Base-by-base conservation (phyloP, 92 coral and sea anemone species). In the Zoanthus solanderi region DNA sequence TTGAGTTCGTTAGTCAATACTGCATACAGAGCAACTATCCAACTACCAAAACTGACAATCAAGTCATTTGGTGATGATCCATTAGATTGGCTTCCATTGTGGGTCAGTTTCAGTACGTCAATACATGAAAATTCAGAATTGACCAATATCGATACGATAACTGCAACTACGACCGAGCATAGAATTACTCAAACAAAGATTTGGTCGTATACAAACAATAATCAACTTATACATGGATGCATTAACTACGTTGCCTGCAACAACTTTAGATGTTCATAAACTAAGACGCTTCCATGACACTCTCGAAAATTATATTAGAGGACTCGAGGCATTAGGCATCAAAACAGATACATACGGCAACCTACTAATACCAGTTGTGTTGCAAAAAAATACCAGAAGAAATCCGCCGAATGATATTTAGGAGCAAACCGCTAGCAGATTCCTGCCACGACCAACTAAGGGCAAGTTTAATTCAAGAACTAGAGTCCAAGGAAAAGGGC, bases 161-260 rank as follows among this genome's bases (percentile, higher is more conserved):
- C 77, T 72, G 42, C n/a, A n/a, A n/a, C n/a, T n/a, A 45, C 23
- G 23, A 72, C 77, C 77, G 77, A 72, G 77, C 77, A 72, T 72
- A 72, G 77, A 72, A 72, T 72, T 72, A 72, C 77, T 72, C 53
- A 32, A 72, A 72, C 77, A 72, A 72, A 72, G 77, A 72, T 72
- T 72, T 23, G 29, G 77, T 72, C 77, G 53, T 52, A 72, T 53
- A 72, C 47, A 72, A 72, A 72, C 77, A 72, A 72, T 72, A 72
- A 37, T 77, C 77, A 37, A 72, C 77, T 72, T 52, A 52, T 77
- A 77, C 28, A 75, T 75, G 50, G 72, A 67, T 67, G 72, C 72
- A 17, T 67, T 67, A 17, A 67, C 34, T 17, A 67, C 9, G 34
- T 67, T 17, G 72, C 34, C 31, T 67, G 31, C 32, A 17, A 69